These are phyloP conservation scores for Pteruthius melanotis DNA, from an alignment of 2,113 vertebrate genomes.

Conservation along the genomic window DNA sequence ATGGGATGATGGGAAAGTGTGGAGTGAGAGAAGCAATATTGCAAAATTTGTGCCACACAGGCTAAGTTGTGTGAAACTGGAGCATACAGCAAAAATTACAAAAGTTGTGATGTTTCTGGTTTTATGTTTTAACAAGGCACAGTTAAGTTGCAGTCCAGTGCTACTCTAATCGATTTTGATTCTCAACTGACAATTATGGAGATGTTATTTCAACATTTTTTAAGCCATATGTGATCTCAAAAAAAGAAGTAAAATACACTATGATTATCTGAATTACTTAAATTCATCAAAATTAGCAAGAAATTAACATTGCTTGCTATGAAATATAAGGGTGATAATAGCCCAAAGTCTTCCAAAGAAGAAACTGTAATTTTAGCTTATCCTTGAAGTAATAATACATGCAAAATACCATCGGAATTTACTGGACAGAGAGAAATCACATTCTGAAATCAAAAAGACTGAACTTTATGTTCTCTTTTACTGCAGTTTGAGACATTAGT, in stretches of 20 bases:
- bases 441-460: background rate
- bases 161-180: background rate
- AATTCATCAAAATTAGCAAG: background rate
- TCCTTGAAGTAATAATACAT: background rate
- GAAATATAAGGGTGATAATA: background rate
- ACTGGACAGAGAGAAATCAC: background rate
- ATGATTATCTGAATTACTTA: background rate
- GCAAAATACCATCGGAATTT: background rate
- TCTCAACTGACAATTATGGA: background rate
- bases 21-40: background rate
- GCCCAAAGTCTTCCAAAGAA: background rate
- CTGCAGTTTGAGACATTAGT: background rate
- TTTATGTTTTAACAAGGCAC: background rate
- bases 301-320: background rate
- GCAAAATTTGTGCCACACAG: background rate
- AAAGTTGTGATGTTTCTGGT: background rate
- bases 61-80: background rate
- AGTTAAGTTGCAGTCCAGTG: background rate
- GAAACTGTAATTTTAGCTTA: background rate
- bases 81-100: background rate
- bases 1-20: background rate
- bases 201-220: background rate
- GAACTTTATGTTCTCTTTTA: background rate
- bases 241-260: background rate
- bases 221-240: background rate